Evolutionary conservation across 92 coral and sea anemone species (phyloP).

Genomic region (Porites evermanni): DNA sequence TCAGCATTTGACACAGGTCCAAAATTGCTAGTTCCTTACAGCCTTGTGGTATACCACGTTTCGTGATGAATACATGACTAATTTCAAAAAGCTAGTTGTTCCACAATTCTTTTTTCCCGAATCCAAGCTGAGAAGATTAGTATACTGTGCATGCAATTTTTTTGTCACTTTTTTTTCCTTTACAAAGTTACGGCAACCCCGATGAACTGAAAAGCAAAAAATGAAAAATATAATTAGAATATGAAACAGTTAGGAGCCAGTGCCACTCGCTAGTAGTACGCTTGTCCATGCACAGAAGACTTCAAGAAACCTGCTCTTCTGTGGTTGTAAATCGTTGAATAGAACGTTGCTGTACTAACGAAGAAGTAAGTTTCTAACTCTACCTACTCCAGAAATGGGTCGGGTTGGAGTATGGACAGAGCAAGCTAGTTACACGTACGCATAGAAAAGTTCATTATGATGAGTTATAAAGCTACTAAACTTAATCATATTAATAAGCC

Average conservation of each 20-base stretch:
- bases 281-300: no score
- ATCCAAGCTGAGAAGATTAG: neutral
- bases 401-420: no score
- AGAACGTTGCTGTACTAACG: no score
- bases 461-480: no score
- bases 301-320: no score
- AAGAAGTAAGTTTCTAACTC: no score
- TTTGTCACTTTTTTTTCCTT: neutral
- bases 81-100: neutral
- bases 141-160: neutral
- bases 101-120: neutral
- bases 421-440: no score
- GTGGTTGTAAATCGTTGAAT: no score
- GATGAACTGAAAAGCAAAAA: constrained; percentile 35
- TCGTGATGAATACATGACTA: neutral
- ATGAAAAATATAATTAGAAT: neutral
- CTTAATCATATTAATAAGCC: no score
- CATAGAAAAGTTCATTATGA: no score
- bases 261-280: no score
- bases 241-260: neutral
- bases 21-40: neutral
- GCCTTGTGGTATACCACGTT: neutral
- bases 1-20: neutral
- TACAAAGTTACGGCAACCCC: neutral
- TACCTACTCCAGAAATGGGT: no score